Percentiles rank a stretch among this genome's conserved stretches.
phyloP scores from a whole-genome alignment of 2,797 vertebrate genomes.

The Channallabes apus region DNA sequence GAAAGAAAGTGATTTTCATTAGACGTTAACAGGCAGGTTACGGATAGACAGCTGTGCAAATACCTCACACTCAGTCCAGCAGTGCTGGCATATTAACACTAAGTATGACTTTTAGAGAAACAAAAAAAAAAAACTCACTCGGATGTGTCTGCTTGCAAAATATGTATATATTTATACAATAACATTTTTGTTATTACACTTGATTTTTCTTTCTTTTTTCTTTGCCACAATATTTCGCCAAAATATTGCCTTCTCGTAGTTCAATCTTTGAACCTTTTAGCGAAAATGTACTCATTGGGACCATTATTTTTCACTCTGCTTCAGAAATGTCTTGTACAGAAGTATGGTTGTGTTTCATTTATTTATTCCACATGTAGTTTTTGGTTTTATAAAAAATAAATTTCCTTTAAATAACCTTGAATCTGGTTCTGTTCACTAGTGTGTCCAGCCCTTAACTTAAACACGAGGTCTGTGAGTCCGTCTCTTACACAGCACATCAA shows the following conservation, averaged over 20 bases:
- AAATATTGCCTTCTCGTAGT: constrained; percentile 58
- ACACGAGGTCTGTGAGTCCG: not conserved
- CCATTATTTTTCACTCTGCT: constrained; percentile 64
- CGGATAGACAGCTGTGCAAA: constrained; percentile 55
- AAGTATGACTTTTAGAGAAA: constrained; percentile 60
- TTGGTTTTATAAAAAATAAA: constrained; percentile 79
- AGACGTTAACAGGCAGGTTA: constrained; percentile 54
- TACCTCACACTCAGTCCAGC: constrained; percentile 64
- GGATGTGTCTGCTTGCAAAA: constrained; percentile 61
- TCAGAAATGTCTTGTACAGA: constrained; percentile 81
- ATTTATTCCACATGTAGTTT: constrained; percentile 92
- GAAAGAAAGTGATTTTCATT: constrained; percentile 47
- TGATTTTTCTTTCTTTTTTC: constrained; percentile 40
- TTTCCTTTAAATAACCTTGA: constrained; percentile 50
- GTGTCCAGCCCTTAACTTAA: no score
- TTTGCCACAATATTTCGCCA: constrained; percentile 57
- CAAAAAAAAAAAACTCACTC: constrained; percentile 51
- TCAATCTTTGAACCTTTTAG: constrained; percentile 56
- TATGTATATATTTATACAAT: constrained; percentile 59
- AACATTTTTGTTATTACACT: constrained; percentile 57
- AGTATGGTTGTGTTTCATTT: constrained; percentile 84
- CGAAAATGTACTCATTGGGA: constrained; percentile 60
- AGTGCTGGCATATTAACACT: constrained; percentile 64
- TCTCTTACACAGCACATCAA: not conserved
- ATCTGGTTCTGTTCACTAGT: constrained; percentile 20